Percentiles rank a stretch among this genome's conserved stretches.
Evolutionary conservation across 2,797 vertebrate genomes (phyloP).

Genomic region (Hoplostethus atlanticus): DNA sequence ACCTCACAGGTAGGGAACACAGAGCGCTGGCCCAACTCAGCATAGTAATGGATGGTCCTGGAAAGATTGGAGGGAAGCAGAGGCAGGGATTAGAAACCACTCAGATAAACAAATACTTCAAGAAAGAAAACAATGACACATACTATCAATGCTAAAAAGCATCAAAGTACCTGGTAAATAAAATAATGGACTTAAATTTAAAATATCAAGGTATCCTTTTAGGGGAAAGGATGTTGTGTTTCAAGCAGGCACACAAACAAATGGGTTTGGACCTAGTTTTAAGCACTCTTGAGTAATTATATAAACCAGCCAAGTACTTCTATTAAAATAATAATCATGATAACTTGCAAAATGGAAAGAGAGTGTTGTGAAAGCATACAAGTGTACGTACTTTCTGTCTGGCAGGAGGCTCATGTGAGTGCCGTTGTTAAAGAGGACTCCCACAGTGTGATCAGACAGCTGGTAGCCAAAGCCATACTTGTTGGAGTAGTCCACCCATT

Average conservation of each 20-base stretch:
- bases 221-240: too few species aligned
- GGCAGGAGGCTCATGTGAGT: conserved; percentile 98
- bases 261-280: background rate
- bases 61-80: conserved; percentile 11
- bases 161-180: too few species aligned
- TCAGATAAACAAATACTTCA: conserved; percentile 16
- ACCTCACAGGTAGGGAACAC: conserved; percentile 92
- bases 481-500: conserved; percentile 99
- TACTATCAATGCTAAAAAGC: too few species aligned
- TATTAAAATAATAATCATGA: conserved; percentile 26
- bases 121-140: background rate
- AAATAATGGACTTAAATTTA: too few species aligned
- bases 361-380: conserved; percentile 42
- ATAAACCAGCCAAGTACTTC: conserved; percentile 29
- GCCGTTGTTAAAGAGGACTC: conserved; percentile 98
- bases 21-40: conserved; percentile 93
- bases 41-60: conserved; percentile 97
- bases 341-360: conserved; percentile 24
- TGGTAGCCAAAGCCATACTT: conserved; percentile 99
- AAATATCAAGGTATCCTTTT: too few species aligned
- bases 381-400: conserved; percentile 92
- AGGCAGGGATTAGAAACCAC: conserved; percentile 28
- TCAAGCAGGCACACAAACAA: too few species aligned
- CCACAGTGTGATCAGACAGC: conserved; percentile 97
- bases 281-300: background rate